Conservation (phyloP, 2,797 vertebrate genomes). For the Acropternis orthonyx region DNA sequence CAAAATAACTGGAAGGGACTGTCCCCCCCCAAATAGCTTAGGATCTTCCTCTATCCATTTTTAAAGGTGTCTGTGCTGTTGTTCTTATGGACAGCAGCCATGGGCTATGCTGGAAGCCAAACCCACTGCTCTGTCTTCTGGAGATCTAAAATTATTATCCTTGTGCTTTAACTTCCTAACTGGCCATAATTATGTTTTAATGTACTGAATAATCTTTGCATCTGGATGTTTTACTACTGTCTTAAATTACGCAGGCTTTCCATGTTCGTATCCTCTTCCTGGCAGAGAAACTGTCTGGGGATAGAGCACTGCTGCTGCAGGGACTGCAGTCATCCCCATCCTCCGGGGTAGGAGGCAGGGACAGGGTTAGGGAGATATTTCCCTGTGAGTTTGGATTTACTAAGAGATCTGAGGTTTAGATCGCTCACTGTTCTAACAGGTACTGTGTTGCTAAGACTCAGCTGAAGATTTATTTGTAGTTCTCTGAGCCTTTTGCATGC, state of each 20-base stretch:
- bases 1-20: background rate
- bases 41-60: background rate
- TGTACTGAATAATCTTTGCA: constrained; percentile 33
- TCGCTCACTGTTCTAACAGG: background rate
- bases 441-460: background rate
- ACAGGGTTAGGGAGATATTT: background rate
- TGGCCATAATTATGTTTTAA: constrained; percentile 10
- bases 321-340: background rate
- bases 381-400: background rate
- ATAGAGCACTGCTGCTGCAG: background rate
- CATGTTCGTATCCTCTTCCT: background rate
- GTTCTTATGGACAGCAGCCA: background rate
- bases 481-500: background rate
- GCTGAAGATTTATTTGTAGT: background rate
- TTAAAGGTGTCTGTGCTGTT: background rate
- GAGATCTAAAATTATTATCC: background rate
- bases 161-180: constrained; percentile 10
- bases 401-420: background rate
- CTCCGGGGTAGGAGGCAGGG: background rate
- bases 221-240: constrained; percentile 16
- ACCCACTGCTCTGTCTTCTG: background rate
- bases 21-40: background rate
- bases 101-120: background rate
- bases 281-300: background rate
- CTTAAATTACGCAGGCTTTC: background rate